Conservation (phyloP, 2,113 vertebrate species). For the Actenoides hombroni region DNA sequence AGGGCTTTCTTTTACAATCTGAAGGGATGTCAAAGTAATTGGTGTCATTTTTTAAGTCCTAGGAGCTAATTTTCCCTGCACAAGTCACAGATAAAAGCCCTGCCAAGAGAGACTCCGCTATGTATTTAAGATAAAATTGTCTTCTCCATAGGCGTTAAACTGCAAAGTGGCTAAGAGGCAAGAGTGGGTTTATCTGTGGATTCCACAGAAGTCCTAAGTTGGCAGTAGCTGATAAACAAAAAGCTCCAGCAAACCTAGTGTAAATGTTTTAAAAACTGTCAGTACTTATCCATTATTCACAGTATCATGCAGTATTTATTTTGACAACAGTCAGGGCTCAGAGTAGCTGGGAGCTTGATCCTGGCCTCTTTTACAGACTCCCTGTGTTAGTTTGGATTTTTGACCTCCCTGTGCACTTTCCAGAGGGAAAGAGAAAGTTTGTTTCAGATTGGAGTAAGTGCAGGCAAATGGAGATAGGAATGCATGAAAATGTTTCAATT, state of each 20-base stretch:
- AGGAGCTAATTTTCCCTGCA: background rate
- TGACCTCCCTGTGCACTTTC: background rate
- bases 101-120: background rate
- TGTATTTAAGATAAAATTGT: background rate
- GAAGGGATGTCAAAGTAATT: background rate
- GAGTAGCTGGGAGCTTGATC: background rate
- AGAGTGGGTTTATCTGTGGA: background rate
- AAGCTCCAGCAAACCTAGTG: background rate
- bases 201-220: background rate
- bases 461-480: background rate
- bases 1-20: background rate
- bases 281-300: background rate
- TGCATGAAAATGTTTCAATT: background rate
- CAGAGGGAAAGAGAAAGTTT: background rate
- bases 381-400: background rate
- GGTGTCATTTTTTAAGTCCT: background rate
- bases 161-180: background rate
- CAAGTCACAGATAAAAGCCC: background rate
- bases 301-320: background rate
- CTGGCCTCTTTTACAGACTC: background rate
- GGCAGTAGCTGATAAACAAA: background rate
- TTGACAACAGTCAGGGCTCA: background rate
- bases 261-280: background rate
- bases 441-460: background rate
- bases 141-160: background rate